Percentiles rank a stretch among this genome's conserved stretches.
Evolutionary conservation across 1,140 invertebrate genomes (phyloP).

Genomic region (Apis florea): DNA sequence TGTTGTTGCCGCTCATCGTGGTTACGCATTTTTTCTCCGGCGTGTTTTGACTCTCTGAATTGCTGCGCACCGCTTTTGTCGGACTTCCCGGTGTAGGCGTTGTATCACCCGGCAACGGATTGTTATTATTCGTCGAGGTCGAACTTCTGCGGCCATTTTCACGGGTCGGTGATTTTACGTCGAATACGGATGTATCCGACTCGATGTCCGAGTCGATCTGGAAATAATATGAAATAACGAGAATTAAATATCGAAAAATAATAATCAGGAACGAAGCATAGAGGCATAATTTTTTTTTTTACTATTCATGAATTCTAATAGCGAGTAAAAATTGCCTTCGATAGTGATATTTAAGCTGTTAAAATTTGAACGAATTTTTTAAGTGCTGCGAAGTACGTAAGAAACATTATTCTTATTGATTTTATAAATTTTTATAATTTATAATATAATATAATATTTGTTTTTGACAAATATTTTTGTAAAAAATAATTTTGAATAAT

Average conservation of each 20-base stretch:
- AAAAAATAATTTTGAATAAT: too few species aligned
- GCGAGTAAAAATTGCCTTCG: too few species aligned
- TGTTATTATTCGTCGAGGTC: constrained; percentile 83
- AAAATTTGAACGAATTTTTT: too few species aligned
- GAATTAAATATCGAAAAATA: neutral
- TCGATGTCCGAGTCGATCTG: constrained; percentile 84
- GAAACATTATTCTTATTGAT: too few species aligned
- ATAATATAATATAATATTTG: too few species aligned
- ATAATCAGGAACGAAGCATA: too few species aligned
- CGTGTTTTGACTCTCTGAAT: constrained; percentile 82
- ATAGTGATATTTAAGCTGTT: too few species aligned
- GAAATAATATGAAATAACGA: constrained; percentile 28
- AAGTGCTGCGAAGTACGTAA: too few species aligned
- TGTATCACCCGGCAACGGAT: constrained; percentile 76
- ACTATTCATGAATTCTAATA: too few species aligned
- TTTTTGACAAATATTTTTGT: too few species aligned
- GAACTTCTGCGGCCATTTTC: constrained; percentile 82
- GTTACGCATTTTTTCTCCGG: constrained; percentile 82
- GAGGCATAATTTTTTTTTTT: too few species aligned
- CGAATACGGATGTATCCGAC: constrained; percentile 82
- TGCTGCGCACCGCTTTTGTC: constrained; percentile 81
- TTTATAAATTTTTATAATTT: too few species aligned
- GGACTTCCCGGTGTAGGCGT: constrained; percentile 77
- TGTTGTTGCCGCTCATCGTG: constrained; percentile 85
- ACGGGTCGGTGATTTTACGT: constrained; percentile 80